Percentiles rank a stretch among this genome's conserved stretches.
Evolutionary conservation across 2,888 invertebrate genomes (phyloP).

Genomic region (Diaperis boleti): DNA sequence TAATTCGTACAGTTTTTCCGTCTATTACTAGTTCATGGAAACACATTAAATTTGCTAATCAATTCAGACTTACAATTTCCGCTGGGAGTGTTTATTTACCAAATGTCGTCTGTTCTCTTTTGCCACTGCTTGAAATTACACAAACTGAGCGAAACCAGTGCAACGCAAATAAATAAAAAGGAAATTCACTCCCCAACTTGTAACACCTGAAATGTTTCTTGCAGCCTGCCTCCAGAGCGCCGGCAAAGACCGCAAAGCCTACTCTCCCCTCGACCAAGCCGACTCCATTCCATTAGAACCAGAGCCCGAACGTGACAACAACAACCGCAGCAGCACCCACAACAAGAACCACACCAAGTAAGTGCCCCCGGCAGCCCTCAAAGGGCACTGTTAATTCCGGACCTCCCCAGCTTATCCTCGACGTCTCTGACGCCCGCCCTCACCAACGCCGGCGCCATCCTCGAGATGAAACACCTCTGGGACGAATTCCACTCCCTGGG

Average conservation of each 20-base stretch:
- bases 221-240: slow-evolving; percentile 81
- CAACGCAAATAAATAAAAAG: background rate
- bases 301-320: slow-evolving; percentile 65
- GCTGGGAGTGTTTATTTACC: background rate
- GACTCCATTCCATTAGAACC: slow-evolving; percentile 61
- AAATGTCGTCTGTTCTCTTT: background rate
- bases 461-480: slow-evolving; percentile 95
- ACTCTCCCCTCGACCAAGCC: slow-evolving; percentile 75
- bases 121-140: background rate
- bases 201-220: slow-evolving; percentile 44
- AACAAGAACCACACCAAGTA: slow-evolving; percentile 61
- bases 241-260: slow-evolving; percentile 74
- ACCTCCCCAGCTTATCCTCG: background rate
- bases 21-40: no score
- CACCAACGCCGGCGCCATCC: slow-evolving; percentile 76
- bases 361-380: background rate
- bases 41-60: slow-evolving; percentile 37
- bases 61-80: background rate
- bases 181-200: background rate
- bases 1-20: no score
- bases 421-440: slow-evolving; percentile 76
- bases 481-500: slow-evolving; percentile 96
- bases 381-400: no score
- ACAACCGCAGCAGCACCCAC: slow-evolving; percentile 65
- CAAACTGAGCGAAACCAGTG: background rate